phyloP scores from a whole-genome alignment of 1,140 invertebrate genomes.

The Cotesia vestalis region DNA sequence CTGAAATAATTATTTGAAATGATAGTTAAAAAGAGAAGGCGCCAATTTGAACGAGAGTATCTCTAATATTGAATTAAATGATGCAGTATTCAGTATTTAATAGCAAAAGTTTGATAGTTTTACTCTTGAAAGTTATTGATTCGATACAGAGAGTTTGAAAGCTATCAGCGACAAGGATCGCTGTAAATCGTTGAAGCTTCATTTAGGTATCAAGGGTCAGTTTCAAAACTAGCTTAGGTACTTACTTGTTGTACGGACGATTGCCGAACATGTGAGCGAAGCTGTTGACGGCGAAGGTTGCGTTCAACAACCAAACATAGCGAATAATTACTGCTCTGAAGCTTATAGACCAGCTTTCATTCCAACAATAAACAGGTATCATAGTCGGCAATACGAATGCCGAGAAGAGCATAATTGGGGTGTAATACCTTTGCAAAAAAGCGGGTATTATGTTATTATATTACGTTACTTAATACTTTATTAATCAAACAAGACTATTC shows the following conservation, averaged over 20 bases:
- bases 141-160: background rate
- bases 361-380: slow-evolving; percentile 79
- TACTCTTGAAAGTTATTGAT: slow-evolving; percentile 1
- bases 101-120: background rate
- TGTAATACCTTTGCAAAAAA: slow-evolving; percentile 73
- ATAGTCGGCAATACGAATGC: slow-evolving; percentile 84
- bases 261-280: slow-evolving; percentile 84
- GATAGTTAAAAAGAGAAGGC: no score
- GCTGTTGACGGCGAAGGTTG: slow-evolving; percentile 91
- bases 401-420: slow-evolving; percentile 70
- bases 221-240: slow-evolving; percentile 24
- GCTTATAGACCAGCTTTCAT: slow-evolving; percentile 72
- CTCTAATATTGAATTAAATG: slow-evolving; percentile 9
- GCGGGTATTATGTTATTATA: slow-evolving; percentile 10
- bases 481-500: background rate
- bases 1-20: slow-evolving; percentile 60
- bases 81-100: no score
- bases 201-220: background rate
- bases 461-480: background rate
- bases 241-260: slow-evolving; percentile 77
- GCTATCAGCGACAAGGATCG: background rate
- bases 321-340: slow-evolving; percentile 74
- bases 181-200: slow-evolving; percentile 9
- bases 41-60: slow-evolving; percentile 35
- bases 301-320: slow-evolving; percentile 82